phyloP scores from a whole-genome alignment of 2,888 invertebrate species.

The Metellina segmentata region DNA sequence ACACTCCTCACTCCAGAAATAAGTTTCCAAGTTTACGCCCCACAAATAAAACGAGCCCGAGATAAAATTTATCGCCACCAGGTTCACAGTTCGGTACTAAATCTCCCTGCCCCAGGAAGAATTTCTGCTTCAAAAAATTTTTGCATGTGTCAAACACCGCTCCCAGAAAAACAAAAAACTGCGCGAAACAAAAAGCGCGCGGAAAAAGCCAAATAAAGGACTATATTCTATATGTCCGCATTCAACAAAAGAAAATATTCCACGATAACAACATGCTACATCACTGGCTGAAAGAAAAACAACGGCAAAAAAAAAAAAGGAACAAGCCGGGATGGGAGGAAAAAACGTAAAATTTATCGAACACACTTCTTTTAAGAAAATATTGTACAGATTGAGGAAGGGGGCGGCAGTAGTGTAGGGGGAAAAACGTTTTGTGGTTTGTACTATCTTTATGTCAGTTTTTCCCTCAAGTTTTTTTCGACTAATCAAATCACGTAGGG shows the following conservation, averaged over 20 bases:
- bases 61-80: conserved; percentile 52
- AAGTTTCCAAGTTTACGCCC: neutral
- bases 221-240: conserved; percentile 46
- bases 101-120: conserved; percentile 21
- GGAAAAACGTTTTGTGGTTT: conserved; percentile 70
- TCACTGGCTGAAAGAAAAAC: conserved; percentile 30
- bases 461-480: conserved; percentile 67
- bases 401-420: neutral
- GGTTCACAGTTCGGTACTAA: conserved; percentile 49
- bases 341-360: conserved; percentile 71
- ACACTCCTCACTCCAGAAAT: neutral
- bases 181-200: neutral
- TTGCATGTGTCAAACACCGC: conserved; percentile 53
- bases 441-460: conserved; percentile 76
- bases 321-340: neutral
- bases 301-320: neutral
- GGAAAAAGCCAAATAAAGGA: conserved; percentile 57
- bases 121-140: conserved; percentile 48
- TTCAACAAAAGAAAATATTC: conserved; percentile 67
- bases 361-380: conserved; percentile 75
- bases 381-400: conserved; percentile 68
- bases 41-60: neutral
- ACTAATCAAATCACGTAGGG: conserved; percentile 71
- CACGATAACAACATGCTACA: conserved; percentile 68
- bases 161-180: conserved; percentile 33